These are phyloP conservation scores for Gonioctena quinquepunctata DNA, from an alignment of 1,140 invertebrate genomes.

Conservation along the genomic window DNA sequence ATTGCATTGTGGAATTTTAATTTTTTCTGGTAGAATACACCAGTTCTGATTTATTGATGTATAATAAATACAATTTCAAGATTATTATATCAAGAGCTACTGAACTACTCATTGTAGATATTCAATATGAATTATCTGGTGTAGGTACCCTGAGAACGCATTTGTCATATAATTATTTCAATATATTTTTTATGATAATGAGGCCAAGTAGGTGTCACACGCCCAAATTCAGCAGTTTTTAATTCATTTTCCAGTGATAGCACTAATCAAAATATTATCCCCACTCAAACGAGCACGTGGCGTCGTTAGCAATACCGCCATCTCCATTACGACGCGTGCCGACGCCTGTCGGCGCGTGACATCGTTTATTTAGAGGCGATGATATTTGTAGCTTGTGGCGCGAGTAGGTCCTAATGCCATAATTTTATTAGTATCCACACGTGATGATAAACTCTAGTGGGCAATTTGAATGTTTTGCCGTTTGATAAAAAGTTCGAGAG, in stretches of 20 bases:
- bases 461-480: neutral
- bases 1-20: too few relatives aligned
- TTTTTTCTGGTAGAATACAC: too few relatives aligned
- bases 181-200: too few relatives aligned
- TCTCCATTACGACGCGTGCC: neutral
- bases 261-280: neutral
- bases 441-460: neutral
- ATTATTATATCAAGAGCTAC: too few relatives aligned
- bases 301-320: too few relatives aligned
- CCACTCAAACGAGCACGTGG: neutral
- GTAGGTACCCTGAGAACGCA: too few relatives aligned
- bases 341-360: neutral
- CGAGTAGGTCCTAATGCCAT: neutral
- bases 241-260: neutral
- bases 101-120: too few relatives aligned
- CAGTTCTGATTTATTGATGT: too few relatives aligned
- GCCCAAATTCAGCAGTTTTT: neutral
- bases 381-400: neutral
- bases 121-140: too few relatives aligned
- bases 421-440: neutral
- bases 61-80: too few relatives aligned
- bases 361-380: neutral
- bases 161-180: too few relatives aligned
- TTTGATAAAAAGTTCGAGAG: neutral
- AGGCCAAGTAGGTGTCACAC: neutral